phyloP scores from a whole-genome alignment of 2,888 invertebrate species.

The Drosophila stalkeri region DNA sequence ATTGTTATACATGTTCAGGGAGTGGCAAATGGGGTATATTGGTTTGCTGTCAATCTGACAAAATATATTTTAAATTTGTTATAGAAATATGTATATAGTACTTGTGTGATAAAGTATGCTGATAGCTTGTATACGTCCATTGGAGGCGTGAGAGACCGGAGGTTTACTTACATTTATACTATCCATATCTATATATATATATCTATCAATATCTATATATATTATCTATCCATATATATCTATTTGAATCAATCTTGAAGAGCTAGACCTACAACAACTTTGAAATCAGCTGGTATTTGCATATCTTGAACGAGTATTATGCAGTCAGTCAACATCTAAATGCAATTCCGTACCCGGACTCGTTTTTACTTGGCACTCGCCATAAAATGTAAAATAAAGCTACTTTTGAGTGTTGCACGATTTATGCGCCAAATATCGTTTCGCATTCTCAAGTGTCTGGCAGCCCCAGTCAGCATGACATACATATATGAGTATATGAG shows the following conservation, averaged over 20 bases:
- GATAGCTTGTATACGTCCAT: not conserved
- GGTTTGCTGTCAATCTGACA: not conserved
- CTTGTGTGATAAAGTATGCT: not conserved
- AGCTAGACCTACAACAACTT: no score
- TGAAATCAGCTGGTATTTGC: no score
- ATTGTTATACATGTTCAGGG: not conserved
- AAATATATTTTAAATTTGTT: not conserved
- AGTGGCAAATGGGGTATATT: not conserved
- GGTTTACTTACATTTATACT: no score
- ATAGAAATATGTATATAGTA: not conserved
- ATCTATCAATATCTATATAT: no score
- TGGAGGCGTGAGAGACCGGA: not conserved
- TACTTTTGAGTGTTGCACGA: conserved; percentile 35
- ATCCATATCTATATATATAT: no score
- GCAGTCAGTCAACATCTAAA: not conserved
- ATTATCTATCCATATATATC: no score
- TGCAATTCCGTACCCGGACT: not conserved
- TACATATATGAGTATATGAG: not conserved
- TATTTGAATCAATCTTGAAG: no score
- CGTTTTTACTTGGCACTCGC: conserved; percentile 19
- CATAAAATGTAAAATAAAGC: conserved; percentile 42
- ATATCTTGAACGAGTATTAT: not conserved
- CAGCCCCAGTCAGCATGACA: conserved; percentile 18
- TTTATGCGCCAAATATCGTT: conserved; percentile 45
- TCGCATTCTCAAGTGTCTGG: conserved; percentile 51